Evolutionary conservation across 2,888 invertebrate species (phyloP), one percentile per base, ranked within the genome.

Genomic region (Rambutsinella grinnellia): DNA sequence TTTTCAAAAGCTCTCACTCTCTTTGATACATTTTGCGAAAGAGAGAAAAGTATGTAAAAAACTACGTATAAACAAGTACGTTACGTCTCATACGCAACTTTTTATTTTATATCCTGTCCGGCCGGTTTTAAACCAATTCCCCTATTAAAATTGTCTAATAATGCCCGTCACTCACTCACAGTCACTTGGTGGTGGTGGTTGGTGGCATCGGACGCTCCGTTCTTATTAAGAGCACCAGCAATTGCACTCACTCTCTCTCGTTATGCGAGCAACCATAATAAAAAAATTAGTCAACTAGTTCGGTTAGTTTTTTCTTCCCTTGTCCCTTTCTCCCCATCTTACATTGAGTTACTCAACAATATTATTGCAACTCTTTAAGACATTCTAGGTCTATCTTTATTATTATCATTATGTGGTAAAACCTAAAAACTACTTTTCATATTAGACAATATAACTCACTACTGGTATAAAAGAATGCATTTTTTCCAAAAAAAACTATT

Each of bases 61-160:
- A n/a, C 6, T 36, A 36, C 36, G 36, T 36, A 36, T 8, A 36
- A 36, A n/a, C 5, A 36, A 36, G 36, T 36, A 36, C 36, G 13
- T 36, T 36, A 13, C 36, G 36, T 36, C 36, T 36, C 36, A 36
- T 36, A 36, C 36, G 36, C 36, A 36, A 36, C 36, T 36, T 36
- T 36, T 36, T 36, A 36, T 36, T 36, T 54, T 71, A n/a, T 66
- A 66, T 66, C 72, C 72, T 75, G 75, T 68, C 51, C 47, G 74
- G 74, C 74, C 74, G 74, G 74, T 74, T 74, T 74, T 23, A 57
- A 57, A 57, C 21, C 15, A 49, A 36, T 36, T 36, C 36, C 13
- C 13, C 6, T 36, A 36, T 36, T 36, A 36, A 36, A 36, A 36
- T 36, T 36, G 36, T 36, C 36, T 36, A 36, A 36, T 36, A 36